Evolutionary conservation across 2,113 vertebrate genomes (phyloP), one percentile per base, ranked within the genome.

Genomic region (Oreochromis tanganicae): DNA sequence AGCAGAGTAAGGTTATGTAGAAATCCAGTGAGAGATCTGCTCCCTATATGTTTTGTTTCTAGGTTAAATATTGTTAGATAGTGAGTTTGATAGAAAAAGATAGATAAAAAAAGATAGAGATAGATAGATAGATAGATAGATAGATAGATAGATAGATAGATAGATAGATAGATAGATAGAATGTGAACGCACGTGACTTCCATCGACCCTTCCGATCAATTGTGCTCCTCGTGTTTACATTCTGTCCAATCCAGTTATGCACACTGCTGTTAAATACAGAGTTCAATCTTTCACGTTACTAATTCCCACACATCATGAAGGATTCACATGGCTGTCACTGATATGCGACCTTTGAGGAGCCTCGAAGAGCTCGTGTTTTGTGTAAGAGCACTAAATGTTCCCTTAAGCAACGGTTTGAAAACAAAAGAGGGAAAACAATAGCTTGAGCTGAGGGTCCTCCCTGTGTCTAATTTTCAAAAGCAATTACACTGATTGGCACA

Each of bases 341-440:
- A 91, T 88, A 88, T n/a, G 82, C 21, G 27, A 54, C 68, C 81
- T 63, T 19, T 46, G 48, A 63, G 78, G 10, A 63, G 56, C 83
- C 88, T 87, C n/a, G 32, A 27, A 43, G 88, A 43, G 57, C 24
- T 34, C 38, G 19, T 7, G 80, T 80, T 82, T 75, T 9, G 19
- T 78, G 81, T 73, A 12, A 36, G 24, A 83, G 79, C 78, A 84
- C 83, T 87, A 59, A 85, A 89, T 83, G 68, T 29, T 85, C 84
- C 84, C 50, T 29, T 9, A 19, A 56, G 36, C 81, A 32, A 32
- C 50, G 88, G 48, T 85, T 91, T 90, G 91, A 88, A 88, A 93
- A 95, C 93, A 95, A 94, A 79, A 87, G 94, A 91, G 63, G 54
- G 75, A 52, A 92, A 90, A 95, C 94, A 93, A 95, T 73, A 87